Base-by-base conservation (phyloP, 2,797 vertebrate genomes). In the Typhlichthys eigenmanni region DNA sequence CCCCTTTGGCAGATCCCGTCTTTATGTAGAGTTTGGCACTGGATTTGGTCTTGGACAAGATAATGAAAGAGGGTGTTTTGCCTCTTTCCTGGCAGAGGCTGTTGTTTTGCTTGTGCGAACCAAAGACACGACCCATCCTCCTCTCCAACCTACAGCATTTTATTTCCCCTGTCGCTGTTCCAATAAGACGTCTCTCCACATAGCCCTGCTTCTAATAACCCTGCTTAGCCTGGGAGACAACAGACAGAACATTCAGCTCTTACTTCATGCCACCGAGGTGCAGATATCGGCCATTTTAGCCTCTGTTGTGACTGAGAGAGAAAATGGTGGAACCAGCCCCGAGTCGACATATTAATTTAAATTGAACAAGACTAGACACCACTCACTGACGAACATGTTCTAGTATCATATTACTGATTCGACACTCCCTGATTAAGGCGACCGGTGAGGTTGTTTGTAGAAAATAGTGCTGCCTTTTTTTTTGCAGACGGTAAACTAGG, bases 391-490 rank as follows among this genome's bases (percentile, higher is more conserved):
- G 66, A 72, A 90, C 83, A 84, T 84, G 72, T 74, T 79, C 68
- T 74, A 83, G 70, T 87, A 83, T 81, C 68, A 58, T 78, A 89
- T 89, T 85, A 91, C 88, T 88, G 85, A 82, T 82, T 74, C 66
- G n/a, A 84, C 78, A 71, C 87, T 89, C 86, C 90, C 89, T 84
- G 88, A 78, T 92, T 93, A 93, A 93, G 92, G 92, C 91, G 88
- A 89, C 81, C 88, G 90, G 90, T 92, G 91, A 92, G 87, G 80
- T 88, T 85, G 34, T 38, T 82, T 86, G 88, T 92, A 92, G 86
- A 92, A 92, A 93, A 92, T 89, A 91, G 91, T 87, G 88, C 89
- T 91, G 89, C 82, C 83, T 81, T 58, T 13, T 81, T 87, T 87
- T 84, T 85, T 85, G 87, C 87, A 87, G 88, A 88, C 88, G 87